phyloP scores from a whole-genome alignment of 2,113 vertebrate genomes.

The Tonatia bakeri region DNA sequence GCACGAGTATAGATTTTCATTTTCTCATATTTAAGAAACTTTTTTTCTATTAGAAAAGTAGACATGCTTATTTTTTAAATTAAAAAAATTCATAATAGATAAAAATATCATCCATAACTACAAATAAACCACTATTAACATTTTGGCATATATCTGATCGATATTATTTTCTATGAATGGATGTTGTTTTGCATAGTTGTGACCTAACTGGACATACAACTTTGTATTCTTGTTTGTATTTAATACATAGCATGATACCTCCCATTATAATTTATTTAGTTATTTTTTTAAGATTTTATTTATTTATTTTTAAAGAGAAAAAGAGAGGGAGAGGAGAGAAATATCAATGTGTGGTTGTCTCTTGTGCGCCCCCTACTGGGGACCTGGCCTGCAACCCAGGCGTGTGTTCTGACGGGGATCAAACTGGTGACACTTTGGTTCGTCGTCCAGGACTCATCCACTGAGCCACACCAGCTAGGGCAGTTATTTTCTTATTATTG shows the following conservation, averaged over 20 bases:
- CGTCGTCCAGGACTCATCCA: too few relatives aligned
- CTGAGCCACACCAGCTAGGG: too few relatives aligned
- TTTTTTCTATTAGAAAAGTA: not conserved
- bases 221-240: not conserved
- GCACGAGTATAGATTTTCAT: not conserved
- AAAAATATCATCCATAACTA: not conserved
- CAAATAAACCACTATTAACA: conserved; percentile 1
- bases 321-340: too few relatives aligned
- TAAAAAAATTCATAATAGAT: not conserved
- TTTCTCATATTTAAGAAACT: not conserved
- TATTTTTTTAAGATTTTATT: not conserved
- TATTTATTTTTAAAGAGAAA: too few relatives aligned
- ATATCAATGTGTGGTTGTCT: too few relatives aligned
- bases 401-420: too few relatives aligned
- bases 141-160: not conserved
- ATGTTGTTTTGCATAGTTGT: not conserved
- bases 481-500: not conserved
- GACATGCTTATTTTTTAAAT: not conserved
- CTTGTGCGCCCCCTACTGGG: too few relatives aligned
- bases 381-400: too few relatives aligned
- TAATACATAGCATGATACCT: not conserved
- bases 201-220: not conserved
- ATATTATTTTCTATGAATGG: not conserved
- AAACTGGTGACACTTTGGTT: too few relatives aligned
- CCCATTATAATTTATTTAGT: not conserved